phyloP scores from a whole-genome alignment of 2,797 vertebrate species.

The Nannoperca australis region DNA sequence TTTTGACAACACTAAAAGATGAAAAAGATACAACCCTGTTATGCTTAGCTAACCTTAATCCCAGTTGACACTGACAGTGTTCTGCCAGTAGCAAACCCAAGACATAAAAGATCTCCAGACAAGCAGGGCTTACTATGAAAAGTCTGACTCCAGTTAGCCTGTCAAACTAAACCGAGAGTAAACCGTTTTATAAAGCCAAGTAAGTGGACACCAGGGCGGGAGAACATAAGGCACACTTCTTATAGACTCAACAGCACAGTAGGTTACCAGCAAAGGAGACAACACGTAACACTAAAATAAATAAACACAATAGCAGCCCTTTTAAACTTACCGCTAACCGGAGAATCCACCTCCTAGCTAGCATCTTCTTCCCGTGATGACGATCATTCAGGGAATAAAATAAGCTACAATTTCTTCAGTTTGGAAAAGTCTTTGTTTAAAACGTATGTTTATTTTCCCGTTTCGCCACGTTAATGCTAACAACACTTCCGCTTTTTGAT shows the following conservation, averaged over 20 bases:
- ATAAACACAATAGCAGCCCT: neutral
- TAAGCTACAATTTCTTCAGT: neutral
- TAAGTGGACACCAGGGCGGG: neutral
- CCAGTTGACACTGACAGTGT: neutral
- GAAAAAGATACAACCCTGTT: neutral
- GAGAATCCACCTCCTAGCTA: neutral
- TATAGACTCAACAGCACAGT: neutral
- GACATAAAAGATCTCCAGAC: neutral
- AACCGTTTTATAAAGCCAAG: neutral
- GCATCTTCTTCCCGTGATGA: neutral
- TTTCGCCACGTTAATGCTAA: accelerated
- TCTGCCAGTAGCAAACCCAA: neutral
- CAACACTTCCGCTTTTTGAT: neutral
- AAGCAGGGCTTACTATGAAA: neutral
- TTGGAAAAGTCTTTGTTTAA: neutral
- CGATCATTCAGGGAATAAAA: too few species aligned
- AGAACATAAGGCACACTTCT: neutral
- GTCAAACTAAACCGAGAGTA: neutral
- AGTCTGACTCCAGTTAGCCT: slow-evolving; percentile 3
- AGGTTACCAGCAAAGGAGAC: too few species aligned
- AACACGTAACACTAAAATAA: neutral
- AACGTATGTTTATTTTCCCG: neutral
- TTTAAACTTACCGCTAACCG: neutral
- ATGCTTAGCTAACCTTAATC: neutral
- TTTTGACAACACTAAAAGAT: too few species aligned